Evolutionary conservation across 2,113 vertebrate genomes (phyloP), one percentile per base, ranked within the genome.

Genomic region (Rana temporaria): DNA sequence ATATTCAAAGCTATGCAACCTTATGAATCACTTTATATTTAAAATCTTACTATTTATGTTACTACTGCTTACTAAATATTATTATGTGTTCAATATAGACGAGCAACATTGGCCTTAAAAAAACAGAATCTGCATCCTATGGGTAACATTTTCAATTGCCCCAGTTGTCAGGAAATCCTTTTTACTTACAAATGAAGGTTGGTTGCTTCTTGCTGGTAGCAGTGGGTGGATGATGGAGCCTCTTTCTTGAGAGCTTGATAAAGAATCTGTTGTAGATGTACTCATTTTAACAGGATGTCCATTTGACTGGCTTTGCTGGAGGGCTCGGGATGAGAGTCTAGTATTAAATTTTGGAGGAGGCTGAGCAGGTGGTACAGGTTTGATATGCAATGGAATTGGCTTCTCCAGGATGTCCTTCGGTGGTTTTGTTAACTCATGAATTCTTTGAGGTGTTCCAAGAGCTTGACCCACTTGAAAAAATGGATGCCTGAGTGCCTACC

Each of bases 381-480:
- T 96, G 12, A 95, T 85, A 67, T 92, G 89, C 70, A 88, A 85
- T 11, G 90, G 83, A 84, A 91, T 90, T 0, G 87, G 84, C 57
- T 92, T 95, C 82, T 91, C 89, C 16, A 89, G 90, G 20, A 89
- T 79, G 0, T 91, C 92, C 11, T 90, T 94, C 78, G 93, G 93
- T 30, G 90, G 91, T 79, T 91, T 94, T 32, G 86, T 92, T 80
- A 92, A 90, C 42, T 96, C 95, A 84, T 95, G 92, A 88, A 96
- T 84, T 86, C 89, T 91, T 81, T 92, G 93, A 19, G 92, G 85
- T 75, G 90, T 91, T 17, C 95, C 95, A 87, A 97, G 84, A 30
- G 93, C 90, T 79, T 96, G 95, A 52, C 96, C 96, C 84, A 97
- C 91, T 2, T 94, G 95, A 90, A 98, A 98, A 86, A 96, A 98